Evolutionary conservation across 92 coral and sea anemone species (phyloP).

Genomic region (Siderastrea radians): DNA sequence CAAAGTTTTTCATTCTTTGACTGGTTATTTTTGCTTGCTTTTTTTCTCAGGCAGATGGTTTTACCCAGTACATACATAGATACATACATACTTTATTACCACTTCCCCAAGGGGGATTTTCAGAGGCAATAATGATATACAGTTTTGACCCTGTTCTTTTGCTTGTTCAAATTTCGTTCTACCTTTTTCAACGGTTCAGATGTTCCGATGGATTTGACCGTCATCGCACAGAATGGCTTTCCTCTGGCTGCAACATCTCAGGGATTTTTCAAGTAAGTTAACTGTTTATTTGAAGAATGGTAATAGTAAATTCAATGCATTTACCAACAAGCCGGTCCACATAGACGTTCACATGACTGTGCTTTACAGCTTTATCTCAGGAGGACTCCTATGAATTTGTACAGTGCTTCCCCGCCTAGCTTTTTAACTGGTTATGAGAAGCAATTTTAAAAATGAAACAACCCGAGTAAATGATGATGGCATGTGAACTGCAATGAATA

Average conservation of each 20-base stretch:
- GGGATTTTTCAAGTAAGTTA: conserved; percentile 22
- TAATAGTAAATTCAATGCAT: not conserved
- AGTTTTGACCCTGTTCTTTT: too few species aligned
- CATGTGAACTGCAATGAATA: too few species aligned
- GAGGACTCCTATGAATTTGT: too few species aligned
- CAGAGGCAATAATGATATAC: too few species aligned
- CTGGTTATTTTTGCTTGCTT: not conserved
- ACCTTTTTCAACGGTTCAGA: not conserved
- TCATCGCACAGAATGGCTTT: conserved; percentile 42
- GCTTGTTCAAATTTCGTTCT: not conserved
- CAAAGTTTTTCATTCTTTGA: not conserved
- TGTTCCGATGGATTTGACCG: conserved; percentile 58
- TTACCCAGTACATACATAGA: too few species aligned
- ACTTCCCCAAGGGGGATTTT: too few species aligned
- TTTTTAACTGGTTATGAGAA: too few species aligned
- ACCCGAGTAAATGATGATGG: too few species aligned
- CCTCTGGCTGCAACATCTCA: conserved; percentile 36
- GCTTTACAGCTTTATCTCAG: not conserved
- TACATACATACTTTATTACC: too few species aligned
- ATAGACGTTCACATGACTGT: not conserved
- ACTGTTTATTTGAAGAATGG: not conserved
- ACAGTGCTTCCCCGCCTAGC: too few species aligned
- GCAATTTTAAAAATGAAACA: too few species aligned
- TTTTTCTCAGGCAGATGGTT: too few species aligned
- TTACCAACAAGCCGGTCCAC: not conserved